Conservation (phyloP, 2,888 invertebrate species). For the Caenorhabditis sp. region DNA sequence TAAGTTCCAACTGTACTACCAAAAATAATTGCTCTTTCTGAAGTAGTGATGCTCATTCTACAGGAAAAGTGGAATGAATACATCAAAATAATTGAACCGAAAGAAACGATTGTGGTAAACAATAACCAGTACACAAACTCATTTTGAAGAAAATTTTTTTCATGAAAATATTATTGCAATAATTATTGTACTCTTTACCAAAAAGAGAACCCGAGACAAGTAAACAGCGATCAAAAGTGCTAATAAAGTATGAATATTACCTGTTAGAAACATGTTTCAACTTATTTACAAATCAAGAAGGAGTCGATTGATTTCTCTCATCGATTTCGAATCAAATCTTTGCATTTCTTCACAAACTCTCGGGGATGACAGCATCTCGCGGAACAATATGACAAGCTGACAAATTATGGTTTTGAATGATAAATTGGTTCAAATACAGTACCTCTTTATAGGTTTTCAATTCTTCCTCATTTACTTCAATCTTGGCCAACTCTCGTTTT, state of each 20-base stretch:
- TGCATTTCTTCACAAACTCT: background rate
- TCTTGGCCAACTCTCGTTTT: background rate
- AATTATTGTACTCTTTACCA: background rate
- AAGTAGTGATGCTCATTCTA: background rate
- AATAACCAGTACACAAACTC: too few relatives aligned
- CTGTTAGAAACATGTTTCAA: background rate
- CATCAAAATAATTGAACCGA: too few relatives aligned
- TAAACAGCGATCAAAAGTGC: background rate
- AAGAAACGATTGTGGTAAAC: too few relatives aligned
- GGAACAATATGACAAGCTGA: background rate
- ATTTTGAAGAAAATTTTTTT: too few relatives aligned
- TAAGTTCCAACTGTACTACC: background rate
- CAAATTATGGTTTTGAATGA: background rate
- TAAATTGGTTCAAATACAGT: too few relatives aligned
- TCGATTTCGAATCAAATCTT: background rate
- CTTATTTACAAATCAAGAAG: background rate
- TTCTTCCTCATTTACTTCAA: background rate
- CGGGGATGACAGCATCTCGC: background rate
- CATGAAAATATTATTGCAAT: too few relatives aligned
- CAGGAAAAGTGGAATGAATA: background rate
- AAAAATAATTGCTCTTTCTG: background rate
- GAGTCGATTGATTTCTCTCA: background rate
- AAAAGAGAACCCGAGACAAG: background rate
- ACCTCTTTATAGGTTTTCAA: background rate
- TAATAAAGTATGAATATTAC: too few relatives aligned